A percentile compares a stretch with the other conserved stretches of the same genome.
phyloP scores from a whole-genome alignment of 2,888 invertebrate species.

The Galerucella pusilla region DNA sequence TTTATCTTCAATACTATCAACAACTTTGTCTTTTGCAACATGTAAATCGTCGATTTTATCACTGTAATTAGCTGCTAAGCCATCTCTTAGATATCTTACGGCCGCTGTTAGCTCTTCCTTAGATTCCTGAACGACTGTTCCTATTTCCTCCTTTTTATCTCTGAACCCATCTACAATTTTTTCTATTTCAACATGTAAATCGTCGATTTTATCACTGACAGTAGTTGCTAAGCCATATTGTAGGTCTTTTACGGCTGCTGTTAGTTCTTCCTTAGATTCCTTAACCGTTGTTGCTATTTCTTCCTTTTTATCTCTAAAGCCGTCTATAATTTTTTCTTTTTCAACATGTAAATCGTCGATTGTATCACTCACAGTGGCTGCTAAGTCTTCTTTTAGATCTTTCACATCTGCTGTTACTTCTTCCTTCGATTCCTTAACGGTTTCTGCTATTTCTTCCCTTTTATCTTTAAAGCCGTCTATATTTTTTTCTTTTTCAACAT shows the following conservation, averaged over 20 bases:
- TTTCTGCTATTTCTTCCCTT: neutral
- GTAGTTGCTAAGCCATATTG: constrained; percentile 3
- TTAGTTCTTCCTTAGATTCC: neutral
- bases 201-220: neutral
- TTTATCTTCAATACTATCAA: constrained; percentile 7
- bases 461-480: constrained; percentile 7
- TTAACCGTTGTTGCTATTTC: neutral
- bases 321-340: neutral
- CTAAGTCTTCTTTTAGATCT: constrained; percentile 7
- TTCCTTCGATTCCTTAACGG: constrained; percentile 3
- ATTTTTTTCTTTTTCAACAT: neutral
- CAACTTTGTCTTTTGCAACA: neutral
- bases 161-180: neutral
- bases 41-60: constrained; percentile 1
- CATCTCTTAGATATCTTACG: constrained; percentile 6
- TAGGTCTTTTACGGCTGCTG: constrained; percentile 1
- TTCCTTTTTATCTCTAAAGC: neutral
- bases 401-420: constrained; percentile 6
- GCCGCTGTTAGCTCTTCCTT: neutral
- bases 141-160: neutral
- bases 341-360: neutral
- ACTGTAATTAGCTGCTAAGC: neutral
- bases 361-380: neutral
- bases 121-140: neutral
- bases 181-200: neutral